A percentile compares a stretch with the other conserved stretches of the same genome.
These are phyloP conservation scores for Anoplolepis gracilipes DNA, from an alignment of 1,140 invertebrate species.

Conservation along the genomic window DNA sequence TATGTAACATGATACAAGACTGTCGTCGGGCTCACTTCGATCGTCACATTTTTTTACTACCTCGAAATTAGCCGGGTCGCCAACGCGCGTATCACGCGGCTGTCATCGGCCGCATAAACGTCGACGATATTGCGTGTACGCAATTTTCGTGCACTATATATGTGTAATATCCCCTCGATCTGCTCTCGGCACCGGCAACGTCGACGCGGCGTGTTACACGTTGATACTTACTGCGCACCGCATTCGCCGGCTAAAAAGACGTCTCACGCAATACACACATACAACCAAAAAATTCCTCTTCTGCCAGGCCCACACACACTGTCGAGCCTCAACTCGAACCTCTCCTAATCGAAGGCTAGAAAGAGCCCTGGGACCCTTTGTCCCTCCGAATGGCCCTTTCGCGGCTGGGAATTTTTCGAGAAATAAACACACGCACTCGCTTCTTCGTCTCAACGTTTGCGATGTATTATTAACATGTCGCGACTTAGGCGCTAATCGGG, in stretches of 20 bases:
- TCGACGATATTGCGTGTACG: background rate
- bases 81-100: background rate
- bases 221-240: slow-evolving; percentile 46
- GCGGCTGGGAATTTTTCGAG: background rate
- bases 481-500: background rate
- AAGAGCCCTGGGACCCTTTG: background rate
- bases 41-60: background rate
- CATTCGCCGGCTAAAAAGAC: background rate
- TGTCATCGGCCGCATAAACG: slow-evolving; percentile 31
- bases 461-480: background rate
- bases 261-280: background rate
- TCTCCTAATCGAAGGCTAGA: background rate
- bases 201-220: slow-evolving; percentile 18
- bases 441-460: background rate
- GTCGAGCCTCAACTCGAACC: background rate
- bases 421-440: background rate
- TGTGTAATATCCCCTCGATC: background rate
- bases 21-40: background rate
- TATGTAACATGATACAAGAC: background rate
- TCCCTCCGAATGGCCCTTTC: background rate
- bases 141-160: background rate
- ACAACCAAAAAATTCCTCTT: background rate
- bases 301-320: background rate
- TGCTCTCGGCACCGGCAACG: slow-evolving; percentile 27
- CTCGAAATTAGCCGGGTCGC: background rate